Conservation (phyloP, 2,888 invertebrate species). For the Hemithea aestivaria region DNA sequence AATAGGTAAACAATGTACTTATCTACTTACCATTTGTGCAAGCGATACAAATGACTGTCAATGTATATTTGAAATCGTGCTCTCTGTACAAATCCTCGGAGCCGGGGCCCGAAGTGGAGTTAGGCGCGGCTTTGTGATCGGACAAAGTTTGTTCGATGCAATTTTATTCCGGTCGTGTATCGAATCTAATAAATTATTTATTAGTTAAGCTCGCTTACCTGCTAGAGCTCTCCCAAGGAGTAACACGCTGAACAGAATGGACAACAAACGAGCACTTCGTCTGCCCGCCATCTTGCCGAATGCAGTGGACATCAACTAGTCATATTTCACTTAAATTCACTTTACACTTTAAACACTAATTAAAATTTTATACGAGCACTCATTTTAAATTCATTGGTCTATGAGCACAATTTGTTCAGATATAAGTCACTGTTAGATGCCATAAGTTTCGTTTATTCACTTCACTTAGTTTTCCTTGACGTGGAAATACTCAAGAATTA, state of each 20-base stretch:
- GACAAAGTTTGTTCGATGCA: constrained; percentile 18
- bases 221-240: constrained; percentile 69
- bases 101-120: constrained; percentile 7
- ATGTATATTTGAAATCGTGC: constrained; percentile 8
- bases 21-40: not conserved
- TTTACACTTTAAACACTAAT: not conserved
- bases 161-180: constrained; percentile 20
- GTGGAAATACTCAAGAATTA: too few species aligned
- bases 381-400: not conserved
- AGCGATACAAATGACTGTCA: constrained; percentile 1
- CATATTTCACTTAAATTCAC: constrained; percentile 30
- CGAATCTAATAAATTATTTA: constrained; percentile 26
- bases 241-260: constrained; percentile 68
- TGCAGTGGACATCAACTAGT: constrained; percentile 48
- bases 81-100: constrained; percentile 8
- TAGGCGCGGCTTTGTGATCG: constrained; percentile 20
- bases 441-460: not conserved
- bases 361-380: constrained; percentile 1
- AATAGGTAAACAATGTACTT: too few species aligned
- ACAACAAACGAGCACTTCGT: constrained; percentile 57
- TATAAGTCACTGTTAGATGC: constrained; percentile 2
- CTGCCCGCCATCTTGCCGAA: constrained; percentile 54
- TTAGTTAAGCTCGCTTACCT: constrained; percentile 44
- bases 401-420: not conserved
- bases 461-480: not conserved